These are phyloP conservation scores for Anoura caudifer DNA, from an alignment of 2,113 vertebrate species.

Conservation along the genomic window DNA sequence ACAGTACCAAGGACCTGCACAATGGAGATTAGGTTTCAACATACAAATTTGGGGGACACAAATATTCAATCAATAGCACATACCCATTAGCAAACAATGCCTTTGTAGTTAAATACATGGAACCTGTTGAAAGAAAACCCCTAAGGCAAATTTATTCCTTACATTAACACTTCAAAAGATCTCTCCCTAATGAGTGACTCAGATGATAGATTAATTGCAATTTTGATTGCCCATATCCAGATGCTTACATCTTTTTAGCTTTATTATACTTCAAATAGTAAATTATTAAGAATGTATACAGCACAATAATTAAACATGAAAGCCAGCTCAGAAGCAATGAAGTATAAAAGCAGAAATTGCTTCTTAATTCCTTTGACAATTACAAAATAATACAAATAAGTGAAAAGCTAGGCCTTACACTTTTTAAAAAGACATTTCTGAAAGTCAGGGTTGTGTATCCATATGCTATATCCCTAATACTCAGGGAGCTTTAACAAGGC, in stretches of 20 bases:
- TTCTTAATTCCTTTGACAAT: conserved; percentile 59
- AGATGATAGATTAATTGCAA: conserved; percentile 41
- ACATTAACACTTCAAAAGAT: conserved; percentile 49
- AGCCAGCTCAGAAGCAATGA: conserved; percentile 50
- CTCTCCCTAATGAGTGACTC: conserved; percentile 34
- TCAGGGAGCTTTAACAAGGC: background rate
- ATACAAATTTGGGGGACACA: background rate
- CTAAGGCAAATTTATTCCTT: conserved; percentile 38
- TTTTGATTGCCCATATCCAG: conserved; percentile 32
- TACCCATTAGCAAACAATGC: conserved; percentile 21
- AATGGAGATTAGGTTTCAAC: background rate
- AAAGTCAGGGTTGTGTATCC: conserved; percentile 6
- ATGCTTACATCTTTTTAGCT: conserved; percentile 25
- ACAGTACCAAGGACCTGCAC: background rate
- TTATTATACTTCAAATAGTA: conserved; percentile 45
- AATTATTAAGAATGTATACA: conserved; percentile 51
- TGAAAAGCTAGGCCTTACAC: background rate
- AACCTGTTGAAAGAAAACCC: conserved; percentile 8
- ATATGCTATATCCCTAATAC: background rate
- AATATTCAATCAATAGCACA: background rate
- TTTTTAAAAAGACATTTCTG: conserved; percentile 35
- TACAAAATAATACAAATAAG: conserved; percentile 56
- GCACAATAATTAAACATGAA: conserved; percentile 50
- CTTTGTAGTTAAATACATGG: conserved; percentile 23
- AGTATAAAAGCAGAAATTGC: conserved; percentile 48